phyloP scores from a whole-genome alignment of 2,888 invertebrate genomes.

The Darwinula stevensoni region DNA sequence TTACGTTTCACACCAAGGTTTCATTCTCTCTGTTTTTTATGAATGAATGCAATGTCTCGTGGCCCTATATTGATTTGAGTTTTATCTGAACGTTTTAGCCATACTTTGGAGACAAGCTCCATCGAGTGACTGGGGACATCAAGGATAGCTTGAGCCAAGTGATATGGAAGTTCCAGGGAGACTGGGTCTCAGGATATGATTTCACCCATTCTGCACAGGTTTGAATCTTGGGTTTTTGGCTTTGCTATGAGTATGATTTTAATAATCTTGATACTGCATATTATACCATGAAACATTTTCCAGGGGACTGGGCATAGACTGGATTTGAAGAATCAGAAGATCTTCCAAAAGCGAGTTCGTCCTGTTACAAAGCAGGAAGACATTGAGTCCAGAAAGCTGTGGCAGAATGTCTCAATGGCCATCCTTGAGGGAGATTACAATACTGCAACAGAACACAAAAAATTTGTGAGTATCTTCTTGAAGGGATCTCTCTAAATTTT shows the following conservation, averaged over 20 bases:
- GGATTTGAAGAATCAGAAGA: no score
- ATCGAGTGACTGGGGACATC: constrained; percentile 20
- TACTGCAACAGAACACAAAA: constrained; percentile 18
- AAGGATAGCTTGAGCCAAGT: no score
- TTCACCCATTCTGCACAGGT: no score
- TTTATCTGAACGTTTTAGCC: constrained; percentile 14
- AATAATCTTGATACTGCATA: no score
- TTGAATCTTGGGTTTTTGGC: no score
- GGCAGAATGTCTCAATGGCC: constrained; percentile 20
- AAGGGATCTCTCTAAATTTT: background rate
- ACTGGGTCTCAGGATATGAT: no score
- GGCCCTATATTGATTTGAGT: constrained; percentile 6
- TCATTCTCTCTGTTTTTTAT: no score
- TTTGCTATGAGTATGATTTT: no score
- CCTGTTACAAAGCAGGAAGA: constrained; percentile 17
- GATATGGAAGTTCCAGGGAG: no score
- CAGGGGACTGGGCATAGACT: no score
- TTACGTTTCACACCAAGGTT: constrained; percentile 22
- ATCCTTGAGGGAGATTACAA: constrained; percentile 16
- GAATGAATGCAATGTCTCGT: no score
- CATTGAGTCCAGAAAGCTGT: constrained; percentile 20
- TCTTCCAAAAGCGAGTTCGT: constrained; percentile 16
- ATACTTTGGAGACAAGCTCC: constrained; percentile 22
- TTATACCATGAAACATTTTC: no score
- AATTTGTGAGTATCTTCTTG: constrained; percentile 9